Evolutionary conservation across 2,113 vertebrate genomes (phyloP), one percentile per base, ranked within the genome.

Genomic region (Prinia subflava): DNA sequence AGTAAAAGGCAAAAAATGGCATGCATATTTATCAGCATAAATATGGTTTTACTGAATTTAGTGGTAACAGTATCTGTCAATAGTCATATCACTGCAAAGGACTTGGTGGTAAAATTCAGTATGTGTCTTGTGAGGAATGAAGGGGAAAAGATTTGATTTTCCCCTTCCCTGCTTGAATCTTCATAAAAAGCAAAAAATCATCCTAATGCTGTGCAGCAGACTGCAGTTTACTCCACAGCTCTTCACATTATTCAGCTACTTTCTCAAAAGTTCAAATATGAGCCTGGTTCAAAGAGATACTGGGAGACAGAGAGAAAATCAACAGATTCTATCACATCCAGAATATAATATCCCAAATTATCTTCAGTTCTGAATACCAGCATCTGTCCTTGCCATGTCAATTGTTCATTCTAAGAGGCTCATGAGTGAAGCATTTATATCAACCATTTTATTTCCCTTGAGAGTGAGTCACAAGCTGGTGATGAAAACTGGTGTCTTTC

Each of bases 271-370:
- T 10, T 87, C 17, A 21, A 37, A 69, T 79, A 46, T 4, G 24
- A 74, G 37, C 67, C 0, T 0, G 9, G 25, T 59, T 81, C 25
- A 83, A 90, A 79, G 62, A 0, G 1, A 41, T 42, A 65, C 7
- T 33, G 44, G 4, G 15, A 80, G 53, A 82, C 1, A 86, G 18
- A 85, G 41, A 71, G 10, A 44, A 88, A 94, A 75, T 2, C 7
- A 59, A 41, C 13, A 9, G 35, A 63, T 70, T 87, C 23, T 86
- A 39, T 75, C 47, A 71, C 46, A 91, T 46, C 7, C 47, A n/a
- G 89, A 70, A n/a, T 57, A 50, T 10, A 70, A 31, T 31, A 39
- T 55, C 42, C 57, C 42, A 81, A 63, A 90, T 41, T 50, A 42
- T 47, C 35, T 88, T 15, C 0, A 4, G 5, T 63, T 78, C 63